phyloP scores from a whole-genome alignment of 1,140 invertebrate species.

The Mylabris phalerata region DNA sequence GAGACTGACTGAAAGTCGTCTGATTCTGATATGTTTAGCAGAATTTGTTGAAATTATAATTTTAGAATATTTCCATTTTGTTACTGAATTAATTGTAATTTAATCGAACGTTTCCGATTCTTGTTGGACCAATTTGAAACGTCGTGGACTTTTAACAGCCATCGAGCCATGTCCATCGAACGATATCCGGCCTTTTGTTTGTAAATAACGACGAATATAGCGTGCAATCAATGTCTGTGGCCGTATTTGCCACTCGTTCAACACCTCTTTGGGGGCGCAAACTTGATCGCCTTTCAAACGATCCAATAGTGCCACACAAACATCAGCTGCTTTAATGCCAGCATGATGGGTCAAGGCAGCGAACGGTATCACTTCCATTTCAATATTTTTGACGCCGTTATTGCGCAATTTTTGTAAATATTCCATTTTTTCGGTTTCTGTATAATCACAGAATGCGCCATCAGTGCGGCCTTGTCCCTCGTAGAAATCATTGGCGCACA shows the following conservation, averaged over 20 bases:
- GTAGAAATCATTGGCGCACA: slow-evolving; percentile 97
- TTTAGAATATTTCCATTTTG: too few relatives aligned
- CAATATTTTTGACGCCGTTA: slow-evolving; percentile 87
- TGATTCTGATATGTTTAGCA: too few relatives aligned
- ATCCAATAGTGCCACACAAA: slow-evolving; percentile 92
- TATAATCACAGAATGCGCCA: slow-evolving; percentile 95
- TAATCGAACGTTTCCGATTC: slow-evolving; percentile 86
- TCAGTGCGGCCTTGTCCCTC: slow-evolving; percentile 96
- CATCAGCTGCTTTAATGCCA: slow-evolving; percentile 85
- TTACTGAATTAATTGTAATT: slow-evolving; percentile 24
- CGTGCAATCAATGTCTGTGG: slow-evolving; percentile 82
- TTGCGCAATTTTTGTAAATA: slow-evolving; percentile 74
- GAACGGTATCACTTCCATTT: slow-evolving; percentile 94
- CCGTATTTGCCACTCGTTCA: slow-evolving; percentile 89
- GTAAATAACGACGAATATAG: slow-evolving; percentile 79
- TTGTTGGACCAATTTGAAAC: slow-evolving; percentile 82
- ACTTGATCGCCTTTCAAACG: slow-evolving; percentile 93
- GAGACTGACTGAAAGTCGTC: too few relatives aligned
- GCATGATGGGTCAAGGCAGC: slow-evolving; percentile 90
- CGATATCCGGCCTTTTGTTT: slow-evolving; percentile 63
- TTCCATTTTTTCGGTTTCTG: slow-evolving; percentile 80
- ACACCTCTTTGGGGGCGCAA: slow-evolving; percentile 75
- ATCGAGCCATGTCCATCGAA: slow-evolving; percentile 69
- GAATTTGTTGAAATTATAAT: too few relatives aligned
- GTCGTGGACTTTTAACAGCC: slow-evolving; percentile 72